These are phyloP conservation scores for Cephus sareptanus DNA, from an alignment of 2,888 invertebrate species.

Conservation along the genomic window DNA sequence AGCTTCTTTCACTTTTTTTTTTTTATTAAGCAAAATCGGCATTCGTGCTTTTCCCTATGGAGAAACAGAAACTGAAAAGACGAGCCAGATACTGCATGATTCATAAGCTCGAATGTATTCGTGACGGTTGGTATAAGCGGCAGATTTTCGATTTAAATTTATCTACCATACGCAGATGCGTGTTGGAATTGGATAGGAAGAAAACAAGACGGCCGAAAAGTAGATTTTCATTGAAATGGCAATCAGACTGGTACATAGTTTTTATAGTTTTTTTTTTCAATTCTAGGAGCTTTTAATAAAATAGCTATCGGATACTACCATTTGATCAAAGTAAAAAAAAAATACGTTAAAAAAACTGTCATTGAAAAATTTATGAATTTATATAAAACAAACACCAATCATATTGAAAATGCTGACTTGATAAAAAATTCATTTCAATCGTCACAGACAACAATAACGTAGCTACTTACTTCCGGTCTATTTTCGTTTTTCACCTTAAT, in stretches of 20 bases:
- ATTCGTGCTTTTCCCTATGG: background rate
- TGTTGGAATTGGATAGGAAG: background rate
- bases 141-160: background rate
- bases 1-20: background rate
- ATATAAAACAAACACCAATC: too few relatives aligned
- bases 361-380: too few relatives aligned
- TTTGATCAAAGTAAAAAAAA: background rate
- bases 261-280: background rate
- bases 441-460: background rate
- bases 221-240: background rate
- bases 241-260: background rate
- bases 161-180: conserved; percentile 1
- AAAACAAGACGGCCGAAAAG: background rate
- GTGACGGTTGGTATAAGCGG: background rate
- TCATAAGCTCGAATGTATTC: background rate
- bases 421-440: background rate
- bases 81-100: background rate
- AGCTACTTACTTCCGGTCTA: background rate
- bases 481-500: background rate
- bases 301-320: background rate
- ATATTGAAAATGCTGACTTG: too few relatives aligned
- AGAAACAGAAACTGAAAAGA: background rate
- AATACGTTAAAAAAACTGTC: too few relatives aligned
- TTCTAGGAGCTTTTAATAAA: background rate
- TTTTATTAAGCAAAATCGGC: background rate